Evolutionary conservation across 2,113 vertebrate genomes (phyloP), one percentile per base, ranked within the genome.

Genomic region (Eupsittula cactorum): DNA sequence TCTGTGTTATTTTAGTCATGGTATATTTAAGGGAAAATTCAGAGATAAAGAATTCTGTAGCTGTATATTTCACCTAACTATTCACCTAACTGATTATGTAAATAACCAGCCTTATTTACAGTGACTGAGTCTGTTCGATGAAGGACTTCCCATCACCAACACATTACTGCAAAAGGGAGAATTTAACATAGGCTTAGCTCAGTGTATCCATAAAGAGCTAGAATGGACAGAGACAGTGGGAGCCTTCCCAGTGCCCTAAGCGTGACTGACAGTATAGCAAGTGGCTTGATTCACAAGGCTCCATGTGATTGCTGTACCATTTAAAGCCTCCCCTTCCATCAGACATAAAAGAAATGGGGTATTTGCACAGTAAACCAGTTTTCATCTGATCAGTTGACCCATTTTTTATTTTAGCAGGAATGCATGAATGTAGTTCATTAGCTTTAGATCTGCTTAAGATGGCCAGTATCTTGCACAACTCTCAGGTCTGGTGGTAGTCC

Each of bases 361-460:
- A 65, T 87, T 92, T 88, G 37, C 74, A 62, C 29, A 76, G 16
- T 69, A 73, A 91, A 89, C 67, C 44, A 2, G 78, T 86, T 89
- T 69, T 92, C 7, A 31, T 67, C 37, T 67, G 18, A 62, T 62
- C 79, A 62, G 1, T 70, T 76, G 12, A 44, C 8, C 9, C 20
- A 6, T 11, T 27, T 37, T 19, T 70, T 69, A 57, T 68, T 50
- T 16, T 39, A 39, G 21, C 29, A 63, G 25, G 18, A 25, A 35
- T 76, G 37, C 19, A 60, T 46, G 64, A 76, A 82, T 37, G 4
- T 59, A 64, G 10, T 49, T 92, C 12, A 37, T 87, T 87, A 55
- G 41, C 19, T 52, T 64, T 71, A 95, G 69, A 70, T 49, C 28
- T 87, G 21, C 71, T 93, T 42, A 35, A 74, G 9, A 67, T 39